Percentiles rank a stretch among this genome's conserved stretches.
phyloP scores from a whole-genome alignment of 1,140 invertebrate species.

The Aphelenchoides fujianensis region DNA sequence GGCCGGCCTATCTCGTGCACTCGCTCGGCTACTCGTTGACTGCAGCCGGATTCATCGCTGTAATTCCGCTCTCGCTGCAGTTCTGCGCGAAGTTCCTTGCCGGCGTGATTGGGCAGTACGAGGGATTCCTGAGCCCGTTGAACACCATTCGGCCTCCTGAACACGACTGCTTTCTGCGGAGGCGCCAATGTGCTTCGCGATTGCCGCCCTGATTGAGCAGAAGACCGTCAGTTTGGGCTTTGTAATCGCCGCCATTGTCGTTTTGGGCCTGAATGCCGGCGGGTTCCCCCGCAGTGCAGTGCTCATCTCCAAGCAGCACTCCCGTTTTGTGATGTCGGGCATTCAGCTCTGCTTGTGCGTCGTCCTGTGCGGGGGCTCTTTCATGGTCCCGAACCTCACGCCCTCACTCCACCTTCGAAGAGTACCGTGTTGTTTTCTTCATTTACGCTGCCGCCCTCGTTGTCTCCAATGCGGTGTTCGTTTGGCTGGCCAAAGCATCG shows the following conservation, averaged over 20 bases:
- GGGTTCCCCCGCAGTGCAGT: constrained; percentile 38
- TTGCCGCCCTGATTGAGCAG: constrained; percentile 25
- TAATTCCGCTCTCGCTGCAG: constrained; percentile 38
- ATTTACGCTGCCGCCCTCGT: constrained; percentile 33
- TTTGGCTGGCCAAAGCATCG: constrained; percentile 28
- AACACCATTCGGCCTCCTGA: constrained; percentile 28
- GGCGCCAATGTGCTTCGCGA: constrained; percentile 35
- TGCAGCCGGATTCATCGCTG: constrained; percentile 30
- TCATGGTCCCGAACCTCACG: constrained; percentile 42
- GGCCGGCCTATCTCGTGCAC: constrained; percentile 24
- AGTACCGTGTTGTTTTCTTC: constrained; percentile 38
- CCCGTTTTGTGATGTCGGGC: constrained; percentile 41
- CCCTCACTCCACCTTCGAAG: constrained; percentile 32
- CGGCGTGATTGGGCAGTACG: constrained; percentile 23
- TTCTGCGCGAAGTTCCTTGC: constrained; percentile 39
- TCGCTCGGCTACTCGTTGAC: constrained; percentile 24
- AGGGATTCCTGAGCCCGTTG: no score
- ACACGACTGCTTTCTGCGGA: constrained; percentile 44
- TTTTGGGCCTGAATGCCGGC: constrained; percentile 43
- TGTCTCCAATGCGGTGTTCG: constrained; percentile 37
- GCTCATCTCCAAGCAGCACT: constrained; percentile 33
- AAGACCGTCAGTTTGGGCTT: neutral
- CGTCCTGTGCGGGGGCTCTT: constrained; percentile 31
- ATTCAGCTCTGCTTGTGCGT: constrained; percentile 32
- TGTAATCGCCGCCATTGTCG: constrained; percentile 12